These are phyloP conservation scores for Apis cerana DNA, from an alignment of 1,140 invertebrate genomes.

Conservation along the genomic window DNA sequence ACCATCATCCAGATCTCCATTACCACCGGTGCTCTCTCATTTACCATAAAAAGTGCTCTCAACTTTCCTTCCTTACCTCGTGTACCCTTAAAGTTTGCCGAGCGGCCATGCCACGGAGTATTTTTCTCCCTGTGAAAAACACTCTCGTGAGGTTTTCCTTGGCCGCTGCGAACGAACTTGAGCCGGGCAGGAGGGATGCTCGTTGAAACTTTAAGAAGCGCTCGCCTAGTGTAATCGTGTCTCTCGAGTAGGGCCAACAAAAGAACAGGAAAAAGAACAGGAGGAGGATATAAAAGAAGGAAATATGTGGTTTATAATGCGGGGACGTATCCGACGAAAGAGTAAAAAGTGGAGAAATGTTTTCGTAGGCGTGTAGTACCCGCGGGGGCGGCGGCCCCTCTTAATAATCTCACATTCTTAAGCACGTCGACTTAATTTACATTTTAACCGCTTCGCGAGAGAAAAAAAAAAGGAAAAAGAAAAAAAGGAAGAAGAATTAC, in stretches of 20 bases:
- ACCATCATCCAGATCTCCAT: neutral
- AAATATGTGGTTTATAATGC: constrained; percentile 63
- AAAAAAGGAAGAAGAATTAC: constrained; percentile 54
- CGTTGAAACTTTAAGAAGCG: constrained; percentile 48
- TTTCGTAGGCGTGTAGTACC: constrained; percentile 54
- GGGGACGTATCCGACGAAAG: constrained; percentile 21
- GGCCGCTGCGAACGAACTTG: constrained; percentile 1
- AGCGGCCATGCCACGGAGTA: neutral
- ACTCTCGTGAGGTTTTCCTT: neutral
- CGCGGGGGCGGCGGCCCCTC: constrained; percentile 53
- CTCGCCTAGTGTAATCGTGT: neutral
- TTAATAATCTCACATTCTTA: constrained; percentile 74
- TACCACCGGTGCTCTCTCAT: neutral
- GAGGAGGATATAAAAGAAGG: neutral
- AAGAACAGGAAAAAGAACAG: neutral
- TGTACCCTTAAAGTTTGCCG: neutral
- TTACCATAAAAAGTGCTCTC: neutral
- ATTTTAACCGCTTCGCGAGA: constrained; percentile 66
- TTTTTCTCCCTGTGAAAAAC: neutral
- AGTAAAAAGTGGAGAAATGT: constrained; percentile 59
- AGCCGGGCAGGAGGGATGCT: neutral
- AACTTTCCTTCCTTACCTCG: neutral
- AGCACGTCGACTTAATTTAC: constrained; percentile 72
- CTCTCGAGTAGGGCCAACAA: constrained; percentile 9
- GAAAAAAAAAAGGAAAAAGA: neutral